Base-by-base conservation (phyloP, 1,140 invertebrate species). In the Drosophila rufa region DNA sequence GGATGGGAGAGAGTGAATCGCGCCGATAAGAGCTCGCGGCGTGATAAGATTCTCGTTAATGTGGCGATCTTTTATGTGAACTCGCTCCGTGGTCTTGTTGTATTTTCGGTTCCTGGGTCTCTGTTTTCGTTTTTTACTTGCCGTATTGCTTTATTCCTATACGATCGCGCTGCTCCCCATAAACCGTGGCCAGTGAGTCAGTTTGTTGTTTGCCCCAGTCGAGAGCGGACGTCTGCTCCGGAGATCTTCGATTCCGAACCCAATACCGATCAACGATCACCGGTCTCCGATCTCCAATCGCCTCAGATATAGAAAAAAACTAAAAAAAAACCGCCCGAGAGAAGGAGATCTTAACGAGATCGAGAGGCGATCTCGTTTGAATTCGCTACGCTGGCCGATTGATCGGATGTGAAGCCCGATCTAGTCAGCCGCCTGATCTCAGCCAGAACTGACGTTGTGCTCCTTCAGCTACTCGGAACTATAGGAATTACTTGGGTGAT, bases 121-220 rank as follows among this genome's bases (percentile, higher is more conserved):
- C 51, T 58, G 45, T 45, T 67, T 45, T 64, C 42, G 69, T 50
- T 75, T 65, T 80, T 62, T 71, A 30, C 70, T 60, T 69, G 62
- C 70, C 60, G 47, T 75, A 58, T 80, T 80, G 47, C 27, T 71
- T 78, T 75, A 66, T 66, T 67, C 51, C 61, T 66, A 59, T 67
- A 76, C 57, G 78, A 85, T 85, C 74, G 81, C 36, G 48, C 45
- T 64, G 66, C 65, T 80, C 58, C 46, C 62, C 46, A 84, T 67
- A 73, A 79, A 73, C 64, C 67, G 57, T 56, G 48, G 71, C 61
- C 67, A 69, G 75, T 79, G 86, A 90, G 71, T 90, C 79, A 90
- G 85, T 90, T 85, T 74, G 71, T 74, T 77, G 71, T 70, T 76
- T 53, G 75, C 71, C 70, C 55, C 71, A 85, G 71, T 33, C 71